phyloP scores from a whole-genome alignment of 2,888 invertebrate genomes.

The Operophtera brumata region DNA sequence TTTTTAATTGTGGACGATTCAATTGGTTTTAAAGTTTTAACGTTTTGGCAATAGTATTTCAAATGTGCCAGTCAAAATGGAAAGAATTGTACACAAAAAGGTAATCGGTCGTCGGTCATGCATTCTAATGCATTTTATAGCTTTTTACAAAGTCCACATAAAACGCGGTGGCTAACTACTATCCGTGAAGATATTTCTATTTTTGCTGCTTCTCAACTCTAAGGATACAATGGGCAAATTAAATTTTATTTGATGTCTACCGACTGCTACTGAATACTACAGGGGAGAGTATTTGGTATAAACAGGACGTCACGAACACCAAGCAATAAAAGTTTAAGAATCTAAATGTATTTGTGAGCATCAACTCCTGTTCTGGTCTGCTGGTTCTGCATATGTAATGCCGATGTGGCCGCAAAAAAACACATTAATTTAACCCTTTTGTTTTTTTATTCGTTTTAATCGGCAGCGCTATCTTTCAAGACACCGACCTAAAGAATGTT shows the following conservation, averaged over 20 bases:
- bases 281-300: slow-evolving; percentile 50
- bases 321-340: slow-evolving; percentile 37
- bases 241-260: slow-evolving; percentile 68
- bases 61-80: slow-evolving; percentile 6
- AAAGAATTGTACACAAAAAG: slow-evolving; percentile 11
- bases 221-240: slow-evolving; percentile 65
- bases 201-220: slow-evolving; percentile 35
- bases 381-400: slow-evolving; percentile 66
- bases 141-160: slow-evolving; percentile 25
- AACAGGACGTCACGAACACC: slow-evolving; percentile 66
- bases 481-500: slow-evolving; percentile 44
- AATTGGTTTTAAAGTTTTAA: background rate
- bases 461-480: slow-evolving; percentile 63
- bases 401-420: slow-evolving; percentile 52
- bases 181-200: slow-evolving; percentile 31
- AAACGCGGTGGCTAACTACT: slow-evolving; percentile 23
- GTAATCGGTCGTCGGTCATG: slow-evolving; percentile 15
- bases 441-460: slow-evolving; percentile 54
- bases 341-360: slow-evolving; percentile 36
- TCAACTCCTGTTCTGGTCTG: slow-evolving; percentile 61
- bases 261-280: slow-evolving; percentile 57
- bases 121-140: slow-evolving; percentile 24
- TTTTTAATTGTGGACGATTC: slow-evolving; percentile 4
- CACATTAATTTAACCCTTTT: slow-evolving; percentile 56
- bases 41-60: slow-evolving; percentile 2